Evolutionary conservation across 2,888 invertebrate genomes (phyloP), one percentile per base, ranked within the genome.

Genomic region (Pseudococcus viburni): DNA sequence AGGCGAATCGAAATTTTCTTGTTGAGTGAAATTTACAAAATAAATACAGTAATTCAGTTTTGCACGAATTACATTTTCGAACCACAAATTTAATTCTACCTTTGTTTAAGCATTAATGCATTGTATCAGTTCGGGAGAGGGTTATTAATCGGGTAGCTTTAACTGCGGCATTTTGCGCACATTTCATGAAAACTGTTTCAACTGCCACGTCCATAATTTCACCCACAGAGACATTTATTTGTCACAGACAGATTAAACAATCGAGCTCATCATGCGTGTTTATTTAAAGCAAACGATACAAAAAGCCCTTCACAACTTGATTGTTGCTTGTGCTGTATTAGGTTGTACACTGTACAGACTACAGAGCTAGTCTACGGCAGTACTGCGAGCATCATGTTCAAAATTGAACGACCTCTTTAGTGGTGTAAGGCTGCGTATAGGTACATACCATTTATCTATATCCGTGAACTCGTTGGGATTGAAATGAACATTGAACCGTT

Each of bases 231-330:
- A 77, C 42, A 42, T 77, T 77, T 77, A 77, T 77, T 77, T 77
- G 77, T 77, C 77, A 77, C 77, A 17, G 77, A 77, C 77, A 77
- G 77, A 77, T 77, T 77, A 77, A 77, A 77, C 77, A 77, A 77
- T 77, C 77, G 77, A 77, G 39, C 77, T 77, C 77, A 77, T 77
- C 77, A 77, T 42, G 42, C 77, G 39, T 39, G 77, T 77, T 77
- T 77, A 77, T 77, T 77, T 77, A 42, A 39, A 33, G 77, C 77
- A 77, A 77, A 77, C 77, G 39, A 77, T 77, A 77, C 77, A 77
- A 77, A 77, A 77, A 77, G 77, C 77, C 19, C 77, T 77, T 77
- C 77, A 73, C 73, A 77, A 77, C 77, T 77, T 42, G 77, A 77
- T 77, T 39, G 77, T 42, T 77, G 77, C 42, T 68, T 68, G 68